Evolutionary conservation across 1,140 invertebrate species (phyloP).

Genomic region (Drosophila suzukii): DNA sequence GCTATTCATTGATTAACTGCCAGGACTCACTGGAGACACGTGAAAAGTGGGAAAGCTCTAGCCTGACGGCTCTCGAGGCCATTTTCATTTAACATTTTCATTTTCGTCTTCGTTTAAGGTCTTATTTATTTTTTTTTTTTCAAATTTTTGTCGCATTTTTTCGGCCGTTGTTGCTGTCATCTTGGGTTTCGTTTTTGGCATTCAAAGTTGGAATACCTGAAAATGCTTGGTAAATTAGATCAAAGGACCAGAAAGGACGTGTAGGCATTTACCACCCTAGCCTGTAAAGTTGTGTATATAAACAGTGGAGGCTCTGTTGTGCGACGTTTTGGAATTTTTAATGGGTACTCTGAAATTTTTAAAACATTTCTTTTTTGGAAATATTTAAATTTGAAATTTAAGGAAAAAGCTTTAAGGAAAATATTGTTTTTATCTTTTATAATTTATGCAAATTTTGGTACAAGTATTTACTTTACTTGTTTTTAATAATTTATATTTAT

Average conservation of each 20-base stretch:
- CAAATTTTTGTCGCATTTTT: slow-evolving; percentile 4
- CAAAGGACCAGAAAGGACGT: slow-evolving; percentile 67
- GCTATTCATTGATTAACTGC: slow-evolving; percentile 74
- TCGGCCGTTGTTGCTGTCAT: slow-evolving; percentile 50
- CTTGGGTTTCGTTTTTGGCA: slow-evolving; percentile 66
- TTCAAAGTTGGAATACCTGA: slow-evolving; percentile 80
- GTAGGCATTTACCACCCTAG: slow-evolving; percentile 60
- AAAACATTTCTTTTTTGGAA: no score
- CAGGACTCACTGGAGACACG: slow-evolving; percentile 31
- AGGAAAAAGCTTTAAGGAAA: no score
- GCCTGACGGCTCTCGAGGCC: slow-evolving; percentile 18
- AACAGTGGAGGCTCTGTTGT: background rate
- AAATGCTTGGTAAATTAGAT: slow-evolving; percentile 81
- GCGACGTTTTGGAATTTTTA: background rate
- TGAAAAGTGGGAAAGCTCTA: slow-evolving; percentile 7
- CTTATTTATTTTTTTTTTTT: slow-evolving; percentile 5
- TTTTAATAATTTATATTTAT: no score
- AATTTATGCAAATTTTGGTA: no score
- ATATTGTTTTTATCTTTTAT: no score
- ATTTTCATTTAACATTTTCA: slow-evolving; percentile 75
- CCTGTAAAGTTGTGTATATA: background rate
- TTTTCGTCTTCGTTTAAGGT: slow-evolving; percentile 27
- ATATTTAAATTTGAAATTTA: no score
- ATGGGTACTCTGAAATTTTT: no score
- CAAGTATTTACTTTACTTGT: background rate